Evolutionary conservation across 2,797 vertebrate genomes (phyloP), one percentile per base, ranked within the genome.

Genomic region (Eulemur mongoz): DNA sequence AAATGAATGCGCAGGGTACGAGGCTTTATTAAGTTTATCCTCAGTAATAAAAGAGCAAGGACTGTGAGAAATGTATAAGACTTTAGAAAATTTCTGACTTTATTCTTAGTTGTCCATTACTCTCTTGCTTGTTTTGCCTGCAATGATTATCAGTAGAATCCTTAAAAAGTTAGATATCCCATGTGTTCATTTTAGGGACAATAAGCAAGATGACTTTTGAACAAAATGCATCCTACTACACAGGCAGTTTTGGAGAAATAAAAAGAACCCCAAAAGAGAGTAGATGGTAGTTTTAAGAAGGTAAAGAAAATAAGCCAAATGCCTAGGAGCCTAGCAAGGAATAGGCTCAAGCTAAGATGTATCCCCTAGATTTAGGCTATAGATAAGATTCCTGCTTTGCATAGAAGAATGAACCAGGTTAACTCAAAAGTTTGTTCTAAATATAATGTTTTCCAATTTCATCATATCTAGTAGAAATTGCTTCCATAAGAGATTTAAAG

Each of bases 111-210:
- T 89, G 27, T 67, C 48, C 20, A 6, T 91, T 67, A 80, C 48
- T 85, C n/a, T 32, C 4, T 92, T 43, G 27, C 95, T 92, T 92
- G 15, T 84, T 97, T 97, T 95, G 76, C 59, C 75, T 93, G 9
- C 17, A 91, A 11, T 76, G 59, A 81, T 73, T 94, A 84, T 84
- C 10, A 81, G 7, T 89, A 94, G 69, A 94, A 93, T 63, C 17
- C 43, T 89, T 97, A 67, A 78, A 65, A 94, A 88, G 45, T 88
- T 87, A 94, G 35, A 72, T 4, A 78, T 81, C 38, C n/a, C 20
- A 18, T 88, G 54, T 78, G 3, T 40, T 78, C n/a, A 94, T 88
- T 94, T 87, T 88, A 89, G 61, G 78, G n/a, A 78, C 22, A 82
- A 76, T 84, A 91, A 88, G 38, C 13, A 94, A 93, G 52, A 88